Percentiles rank a stretch among this genome's conserved stretches.
Conservation (phyloP, 2,888 invertebrate species). For the Iselma pallidipennis region DNA sequence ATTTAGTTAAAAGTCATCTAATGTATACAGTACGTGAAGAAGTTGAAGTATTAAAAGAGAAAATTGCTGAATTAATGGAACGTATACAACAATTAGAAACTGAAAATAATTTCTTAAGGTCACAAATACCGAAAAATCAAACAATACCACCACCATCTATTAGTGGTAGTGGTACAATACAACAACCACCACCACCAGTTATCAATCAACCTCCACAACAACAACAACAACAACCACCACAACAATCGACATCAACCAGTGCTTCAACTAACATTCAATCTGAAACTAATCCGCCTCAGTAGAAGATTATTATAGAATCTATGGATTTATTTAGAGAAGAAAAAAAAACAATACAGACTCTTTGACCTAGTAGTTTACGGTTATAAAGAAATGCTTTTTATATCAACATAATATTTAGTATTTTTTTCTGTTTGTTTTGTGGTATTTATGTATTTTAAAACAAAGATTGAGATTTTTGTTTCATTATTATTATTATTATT, state of each 20-base stretch:
- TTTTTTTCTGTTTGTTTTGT: not conserved
- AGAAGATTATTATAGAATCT: not conserved
- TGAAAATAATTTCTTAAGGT: constrained; percentile 68
- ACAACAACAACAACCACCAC: not conserved
- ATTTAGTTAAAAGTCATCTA: constrained; percentile 76
- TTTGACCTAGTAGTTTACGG: constrained; percentile 4
- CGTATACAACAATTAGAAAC: constrained; percentile 70
- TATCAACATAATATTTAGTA: not conserved
- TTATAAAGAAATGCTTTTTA: constrained; percentile 2
- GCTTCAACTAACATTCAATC: not conserved
- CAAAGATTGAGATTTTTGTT: not conserved
- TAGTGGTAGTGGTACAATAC: not conserved
- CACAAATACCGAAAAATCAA: constrained; percentile 49
- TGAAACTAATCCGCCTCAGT: not conserved
- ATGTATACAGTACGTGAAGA: constrained; percentile 80
- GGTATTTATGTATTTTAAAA: constrained; percentile 1
- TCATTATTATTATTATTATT: too few species aligned
- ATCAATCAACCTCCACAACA: not conserved
- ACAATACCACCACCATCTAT: not conserved
- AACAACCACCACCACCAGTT: not conserved
- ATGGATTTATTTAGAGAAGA: not conserved
- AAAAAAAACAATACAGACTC: not conserved
- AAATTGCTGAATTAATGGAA: constrained; percentile 73
- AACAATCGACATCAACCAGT: constrained; percentile 1
- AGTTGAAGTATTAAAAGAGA: constrained; percentile 75